A percentile compares a stretch with the other conserved stretches of the same genome.
Evolutionary conservation across 2,797 vertebrate species (phyloP).

Genomic region (Sarcophilus harrisii): DNA sequence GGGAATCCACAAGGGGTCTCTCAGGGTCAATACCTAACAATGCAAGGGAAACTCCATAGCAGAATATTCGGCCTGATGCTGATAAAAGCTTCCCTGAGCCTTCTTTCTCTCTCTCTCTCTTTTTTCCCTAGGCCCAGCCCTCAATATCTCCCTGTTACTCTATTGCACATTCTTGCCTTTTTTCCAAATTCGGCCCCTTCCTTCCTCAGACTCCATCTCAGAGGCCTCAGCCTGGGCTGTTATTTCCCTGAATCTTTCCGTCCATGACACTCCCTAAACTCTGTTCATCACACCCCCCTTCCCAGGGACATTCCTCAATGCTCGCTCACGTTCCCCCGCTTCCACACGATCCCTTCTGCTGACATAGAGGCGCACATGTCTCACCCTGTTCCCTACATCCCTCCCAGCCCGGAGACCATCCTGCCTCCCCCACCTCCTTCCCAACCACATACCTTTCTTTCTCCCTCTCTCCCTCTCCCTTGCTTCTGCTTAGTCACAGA

Average conservation of each 20-base stretch:
- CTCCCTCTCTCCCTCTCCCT: constrained; percentile 76
- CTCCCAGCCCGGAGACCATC: constrained; percentile 59
- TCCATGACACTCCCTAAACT: not conserved
- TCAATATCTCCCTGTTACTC: not conserved
- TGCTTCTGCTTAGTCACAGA: constrained; percentile 65
- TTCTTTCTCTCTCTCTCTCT: constrained; percentile 19
- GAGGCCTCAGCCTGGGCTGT: not conserved
- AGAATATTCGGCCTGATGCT: constrained; percentile 54
- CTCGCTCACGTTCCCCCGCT: not conserved
- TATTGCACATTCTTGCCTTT: not conserved
- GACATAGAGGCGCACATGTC: not conserved
- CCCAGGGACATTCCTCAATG: not conserved
- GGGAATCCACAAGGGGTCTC: constrained; percentile 97
- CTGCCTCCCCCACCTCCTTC: constrained; percentile 53
- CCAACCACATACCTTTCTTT: constrained; percentile 71
- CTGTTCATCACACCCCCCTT: not conserved
- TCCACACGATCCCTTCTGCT: not conserved
- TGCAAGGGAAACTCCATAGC: constrained; percentile 88
- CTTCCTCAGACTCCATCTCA: not conserved
- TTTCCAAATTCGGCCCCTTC: not conserved
- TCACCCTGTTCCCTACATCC: not conserved
- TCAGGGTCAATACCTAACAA: constrained; percentile 97
- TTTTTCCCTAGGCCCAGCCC: not conserved
- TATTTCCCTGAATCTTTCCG: not conserved
- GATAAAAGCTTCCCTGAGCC: constrained; percentile 59